Evolutionary conservation across 1,140 invertebrate species (phyloP), one percentile per base, ranked within the genome.

Genomic region (Nasonia vitripennis): DNA sequence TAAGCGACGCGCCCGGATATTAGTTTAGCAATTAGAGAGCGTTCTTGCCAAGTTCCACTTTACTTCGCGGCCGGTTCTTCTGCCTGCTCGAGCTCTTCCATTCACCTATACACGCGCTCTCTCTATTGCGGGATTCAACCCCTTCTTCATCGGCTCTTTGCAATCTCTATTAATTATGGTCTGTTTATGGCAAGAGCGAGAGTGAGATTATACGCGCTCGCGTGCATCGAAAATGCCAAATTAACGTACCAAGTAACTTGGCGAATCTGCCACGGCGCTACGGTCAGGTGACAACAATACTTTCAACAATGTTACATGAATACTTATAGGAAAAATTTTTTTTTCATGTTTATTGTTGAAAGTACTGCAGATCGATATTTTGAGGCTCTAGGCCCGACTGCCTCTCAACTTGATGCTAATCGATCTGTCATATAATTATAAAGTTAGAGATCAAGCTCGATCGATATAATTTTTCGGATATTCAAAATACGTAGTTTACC

Each of bases 1-100:
- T 89, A 89, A 88, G 86, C 87, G 81, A 86, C 78, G 68, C 71
- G 73, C 86, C 86, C 85, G 83, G 83, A 88, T 89, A 89, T 89
- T 88, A 89, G 87, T 88, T 89, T 89, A 84, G 86, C 86, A 90
- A 90, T 88, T 88, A 87, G 74, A 87, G 78, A 88, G 86, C 77
- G 80, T 34, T 81, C 80, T 81, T 55, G 45, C 80, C 4, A 81
- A 73, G 80, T 81, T 81, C 80, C 27, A 81, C 80, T 48, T 81
- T 81, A 73, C 67, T 81, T 81, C 41, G 27, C 70, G 68, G 17
- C 70, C 73, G 41, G 2, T 27, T 71, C 27, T 37, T n/a, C 11
- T 23, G 12, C 12, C 12, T 34, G 3, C 68, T 62, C 12, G 3
- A 74, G 34, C 31, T 41, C 27, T 31, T 73, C 23, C 14, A 51